phyloP scores from a whole-genome alignment of 2,797 vertebrate species.

The Chiroxiphia lanceolata region DNA sequence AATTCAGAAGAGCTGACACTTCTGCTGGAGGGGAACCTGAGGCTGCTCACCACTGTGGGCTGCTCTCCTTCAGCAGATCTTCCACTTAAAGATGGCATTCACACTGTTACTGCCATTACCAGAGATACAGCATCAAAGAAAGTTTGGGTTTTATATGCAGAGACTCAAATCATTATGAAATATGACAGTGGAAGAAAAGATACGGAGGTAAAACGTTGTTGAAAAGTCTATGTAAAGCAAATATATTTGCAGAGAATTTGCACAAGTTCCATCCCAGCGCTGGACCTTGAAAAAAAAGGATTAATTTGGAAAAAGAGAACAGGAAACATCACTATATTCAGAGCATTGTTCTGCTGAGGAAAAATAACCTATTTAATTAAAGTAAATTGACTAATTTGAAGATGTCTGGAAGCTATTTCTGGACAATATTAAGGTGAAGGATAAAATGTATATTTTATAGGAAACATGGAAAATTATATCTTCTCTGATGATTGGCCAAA shows the following conservation, averaged over 20 bases:
- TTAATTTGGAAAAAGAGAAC: neutral
- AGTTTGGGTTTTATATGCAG: neutral
- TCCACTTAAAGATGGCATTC: neutral
- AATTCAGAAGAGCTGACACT: neutral
- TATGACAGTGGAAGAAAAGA: neutral
- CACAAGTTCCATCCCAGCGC: neutral
- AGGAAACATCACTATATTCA: neutral
- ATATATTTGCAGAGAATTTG: neutral
- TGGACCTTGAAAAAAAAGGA: neutral
- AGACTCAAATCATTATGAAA: neutral
- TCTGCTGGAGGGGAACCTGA: neutral
- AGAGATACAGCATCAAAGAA: neutral
- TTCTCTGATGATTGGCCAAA: neutral
- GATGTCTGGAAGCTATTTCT: conserved; percentile 17
- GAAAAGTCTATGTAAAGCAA: neutral
- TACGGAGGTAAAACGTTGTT: neutral
- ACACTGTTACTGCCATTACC: neutral
- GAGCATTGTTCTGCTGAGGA: neutral
- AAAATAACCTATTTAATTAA: conserved; percentile 27
- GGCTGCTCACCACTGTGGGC: neutral
- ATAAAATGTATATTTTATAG: neutral
- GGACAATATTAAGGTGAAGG: neutral
- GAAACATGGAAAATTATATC: neutral
- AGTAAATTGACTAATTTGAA: conserved; percentile 8
- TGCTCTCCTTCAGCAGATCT: neutral